These are phyloP conservation scores for Archocentrus centrarchus DNA, from an alignment of 2,113 vertebrate genomes.

Conservation along the genomic window DNA sequence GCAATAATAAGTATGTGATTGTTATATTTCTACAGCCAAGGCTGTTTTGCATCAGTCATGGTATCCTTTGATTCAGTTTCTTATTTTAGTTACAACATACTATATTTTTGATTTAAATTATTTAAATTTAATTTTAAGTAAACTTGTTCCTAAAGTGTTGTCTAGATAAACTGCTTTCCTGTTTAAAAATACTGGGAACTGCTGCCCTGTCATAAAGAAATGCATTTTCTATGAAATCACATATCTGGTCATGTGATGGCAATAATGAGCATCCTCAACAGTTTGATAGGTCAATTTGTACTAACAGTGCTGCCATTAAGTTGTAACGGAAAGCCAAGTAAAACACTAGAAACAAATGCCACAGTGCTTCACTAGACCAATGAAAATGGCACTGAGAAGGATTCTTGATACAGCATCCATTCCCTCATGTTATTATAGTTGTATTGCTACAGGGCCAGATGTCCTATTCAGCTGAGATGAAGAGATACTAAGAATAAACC, in stretches of 20 bases:
- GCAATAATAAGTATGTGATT: constrained; percentile 56
- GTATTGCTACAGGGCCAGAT: constrained; percentile 60
- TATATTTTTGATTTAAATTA: not conserved
- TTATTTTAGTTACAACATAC: constrained; percentile 9
- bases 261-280: constrained; percentile 32
- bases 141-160: not conserved
- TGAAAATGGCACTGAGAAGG: constrained; percentile 29
- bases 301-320: constrained; percentile 38
- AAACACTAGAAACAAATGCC: constrained; percentile 37
- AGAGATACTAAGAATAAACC: constrained; percentile 64
- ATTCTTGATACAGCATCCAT: constrained; percentile 43
- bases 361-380: constrained; percentile 2
- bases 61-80: constrained; percentile 29
- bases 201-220: not conserved
- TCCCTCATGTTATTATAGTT: constrained; percentile 47
- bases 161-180: not conserved
- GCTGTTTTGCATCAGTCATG: constrained; percentile 30
- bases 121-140: not conserved
- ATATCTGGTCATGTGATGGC: constrained; percentile 16
- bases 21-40: constrained; percentile 30
- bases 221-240: not conserved
- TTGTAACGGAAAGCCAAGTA: constrained; percentile 25
- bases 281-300: constrained; percentile 37
- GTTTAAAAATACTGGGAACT: not conserved
- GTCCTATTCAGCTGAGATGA: constrained; percentile 64